Percentiles rank a stretch among this genome's conserved stretches.
Conservation (phyloP, 2,113 vertebrate genomes). For the Heteronetta atricapilla region DNA sequence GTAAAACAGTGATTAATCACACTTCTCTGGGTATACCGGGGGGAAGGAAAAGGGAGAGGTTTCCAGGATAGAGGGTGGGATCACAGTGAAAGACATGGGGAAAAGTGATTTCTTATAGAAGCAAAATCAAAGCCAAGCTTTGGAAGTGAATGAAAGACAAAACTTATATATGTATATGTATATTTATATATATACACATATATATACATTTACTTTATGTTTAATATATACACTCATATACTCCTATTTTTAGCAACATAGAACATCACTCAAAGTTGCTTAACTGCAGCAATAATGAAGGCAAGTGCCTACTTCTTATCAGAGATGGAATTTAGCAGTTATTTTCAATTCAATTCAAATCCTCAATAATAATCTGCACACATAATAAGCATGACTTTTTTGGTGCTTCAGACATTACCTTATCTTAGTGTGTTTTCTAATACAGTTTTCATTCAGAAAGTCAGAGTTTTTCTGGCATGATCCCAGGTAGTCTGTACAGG, state of each 20-base stretch:
- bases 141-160: neutral
- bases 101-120: neutral
- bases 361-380: neutral
- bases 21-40: accelerated
- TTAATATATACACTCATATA: neutral
- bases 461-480: neutral
- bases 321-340: neutral
- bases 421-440: neutral
- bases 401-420: neutral
- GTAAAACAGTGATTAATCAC: neutral
- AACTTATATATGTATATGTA: neutral
- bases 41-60: neutral
- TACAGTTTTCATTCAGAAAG: neutral
- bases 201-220: neutral
- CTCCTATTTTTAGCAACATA: neutral
- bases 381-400: neutral
- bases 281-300: neutral
- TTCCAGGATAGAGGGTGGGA: neutral
- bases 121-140: neutral
- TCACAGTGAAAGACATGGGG: neutral
- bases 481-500: neutral
- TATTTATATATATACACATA: neutral
- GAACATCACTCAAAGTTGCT: neutral
- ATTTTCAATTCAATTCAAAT: neutral
- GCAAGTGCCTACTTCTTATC: neutral